Percentiles rank a stretch among this genome's conserved stretches.
Conservation (phyloP, 2,797 vertebrate species). For the Cynopterus sphinx region DNA sequence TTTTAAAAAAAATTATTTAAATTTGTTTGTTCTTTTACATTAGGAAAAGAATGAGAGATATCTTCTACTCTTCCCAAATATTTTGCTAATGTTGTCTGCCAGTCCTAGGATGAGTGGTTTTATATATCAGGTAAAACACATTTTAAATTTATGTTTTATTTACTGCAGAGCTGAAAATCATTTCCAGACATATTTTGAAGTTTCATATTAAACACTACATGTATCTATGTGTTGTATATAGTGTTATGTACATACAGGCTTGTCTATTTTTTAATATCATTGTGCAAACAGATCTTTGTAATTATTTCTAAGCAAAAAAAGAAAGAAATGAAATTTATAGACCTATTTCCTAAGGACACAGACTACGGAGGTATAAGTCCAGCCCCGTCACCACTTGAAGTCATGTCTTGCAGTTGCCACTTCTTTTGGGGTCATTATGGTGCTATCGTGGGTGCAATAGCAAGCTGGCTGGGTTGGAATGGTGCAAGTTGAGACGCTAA, state of each 20-base stretch:
- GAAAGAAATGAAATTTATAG: no score
- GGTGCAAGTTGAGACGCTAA: not conserved
- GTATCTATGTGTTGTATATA: rapidly evolving
- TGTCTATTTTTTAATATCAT: not conserved
- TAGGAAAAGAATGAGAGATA: slow-evolving; percentile 99
- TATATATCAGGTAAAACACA: slow-evolving; percentile 95
- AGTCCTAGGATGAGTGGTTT: slow-evolving; percentile 99
- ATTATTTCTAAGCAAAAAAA: not conserved
- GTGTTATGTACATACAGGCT: rapidly evolving
- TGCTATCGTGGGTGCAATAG: rapidly evolving
- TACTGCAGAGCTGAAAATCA: not conserved
- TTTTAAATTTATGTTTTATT: not conserved
- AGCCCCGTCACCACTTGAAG: rapidly evolving
- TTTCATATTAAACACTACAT: not conserved
- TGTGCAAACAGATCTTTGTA: rapidly evolving
- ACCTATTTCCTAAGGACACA: not conserved
- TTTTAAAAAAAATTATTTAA: not conserved
- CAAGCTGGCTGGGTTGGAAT: no score
- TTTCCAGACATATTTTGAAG: not conserved
- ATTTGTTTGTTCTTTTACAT: slow-evolving; percentile 69
- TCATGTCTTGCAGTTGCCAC: not conserved
- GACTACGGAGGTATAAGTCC: rapidly evolving
- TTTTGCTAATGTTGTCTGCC: slow-evolving; percentile 97
- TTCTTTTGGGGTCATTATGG: not conserved
- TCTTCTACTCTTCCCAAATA: slow-evolving; percentile 96